Conservation (phyloP, 2,113 vertebrate genomes). For the Scatophagus argus region DNA sequence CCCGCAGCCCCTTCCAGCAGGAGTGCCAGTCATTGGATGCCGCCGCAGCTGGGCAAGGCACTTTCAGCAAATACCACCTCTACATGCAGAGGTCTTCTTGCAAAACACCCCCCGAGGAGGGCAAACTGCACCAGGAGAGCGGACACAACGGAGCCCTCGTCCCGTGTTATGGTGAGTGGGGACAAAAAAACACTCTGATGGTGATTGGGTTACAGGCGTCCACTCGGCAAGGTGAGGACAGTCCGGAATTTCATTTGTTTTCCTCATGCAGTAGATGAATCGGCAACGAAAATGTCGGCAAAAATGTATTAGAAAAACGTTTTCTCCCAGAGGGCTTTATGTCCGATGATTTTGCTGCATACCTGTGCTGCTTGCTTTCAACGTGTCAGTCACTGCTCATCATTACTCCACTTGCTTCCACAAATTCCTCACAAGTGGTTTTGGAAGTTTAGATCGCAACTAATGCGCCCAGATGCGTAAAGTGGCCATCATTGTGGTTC, state of each 20-base stretch:
- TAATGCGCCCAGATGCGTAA: neutral
- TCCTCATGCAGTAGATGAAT: neutral
- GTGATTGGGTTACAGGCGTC: neutral
- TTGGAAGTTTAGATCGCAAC: neutral
- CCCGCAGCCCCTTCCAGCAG: conserved; percentile 89
- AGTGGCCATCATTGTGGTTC: neutral
- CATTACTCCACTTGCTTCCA: neutral
- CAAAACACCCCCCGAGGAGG: conserved; percentile 92
- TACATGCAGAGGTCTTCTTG: conserved; percentile 92
- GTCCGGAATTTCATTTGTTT: neutral
- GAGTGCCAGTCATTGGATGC: conserved; percentile 91
- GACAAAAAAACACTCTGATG: neutral
- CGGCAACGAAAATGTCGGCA: neutral
- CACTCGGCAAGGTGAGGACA: conserved; percentile 4
- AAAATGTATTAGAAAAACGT: neutral
- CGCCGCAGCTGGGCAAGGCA: conserved; percentile 83
- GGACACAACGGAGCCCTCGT: conserved; percentile 90
- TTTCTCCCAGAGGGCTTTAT: neutral
- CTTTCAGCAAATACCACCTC: conserved; percentile 95
- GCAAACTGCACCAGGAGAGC: conserved; percentile 90
- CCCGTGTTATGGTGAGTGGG: conserved; percentile 93
- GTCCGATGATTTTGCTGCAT: neutral
- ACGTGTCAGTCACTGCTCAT: conserved; percentile 20
- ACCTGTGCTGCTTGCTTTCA: neutral
- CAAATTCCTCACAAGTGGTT: neutral